Conservation (phyloP, 2,113 vertebrate genomes). For the Ellobius talpinus region DNA sequence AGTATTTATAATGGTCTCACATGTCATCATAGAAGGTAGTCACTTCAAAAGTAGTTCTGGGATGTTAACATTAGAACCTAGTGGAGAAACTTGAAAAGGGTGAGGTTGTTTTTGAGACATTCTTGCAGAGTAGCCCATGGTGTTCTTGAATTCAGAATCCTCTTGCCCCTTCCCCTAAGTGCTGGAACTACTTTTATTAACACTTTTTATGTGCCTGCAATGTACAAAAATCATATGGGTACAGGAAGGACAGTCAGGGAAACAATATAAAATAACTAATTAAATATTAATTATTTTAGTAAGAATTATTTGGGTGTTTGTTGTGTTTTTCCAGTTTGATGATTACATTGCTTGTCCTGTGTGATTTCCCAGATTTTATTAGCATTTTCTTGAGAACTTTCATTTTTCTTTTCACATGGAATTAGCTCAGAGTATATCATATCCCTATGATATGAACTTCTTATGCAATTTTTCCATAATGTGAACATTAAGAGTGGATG, state of each 20-base stretch:
- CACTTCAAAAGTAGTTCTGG: neutral
- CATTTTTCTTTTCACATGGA: neutral
- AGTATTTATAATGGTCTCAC: constrained; percentile 18
- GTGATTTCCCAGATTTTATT: constrained; percentile 23
- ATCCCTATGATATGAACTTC: constrained; percentile 6
- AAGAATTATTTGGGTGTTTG: constrained; percentile 35
- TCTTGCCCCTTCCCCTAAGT: neutral
- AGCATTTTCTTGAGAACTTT: constrained; percentile 55
- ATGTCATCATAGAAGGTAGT: neutral
- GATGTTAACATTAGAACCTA: constrained; percentile 20
- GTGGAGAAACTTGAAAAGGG: neutral
- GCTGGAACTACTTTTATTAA: neutral
- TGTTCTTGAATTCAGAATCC: neutral
- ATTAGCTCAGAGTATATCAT: constrained; percentile 16
- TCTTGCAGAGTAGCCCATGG: neutral
- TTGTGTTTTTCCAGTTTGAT: constrained; percentile 4
- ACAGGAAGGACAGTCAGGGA: neutral
- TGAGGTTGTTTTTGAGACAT: neutral
- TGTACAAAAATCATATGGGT: neutral
- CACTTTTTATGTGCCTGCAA: neutral
- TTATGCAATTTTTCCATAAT: constrained; percentile 29
- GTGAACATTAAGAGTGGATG: neutral
- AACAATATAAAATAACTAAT: constrained; percentile 39
- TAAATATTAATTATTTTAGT: neutral
- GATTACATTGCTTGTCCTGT: neutral